phyloP scores from a whole-genome alignment of 2,113 vertebrate genomes.

The Prunella himalayana region DNA sequence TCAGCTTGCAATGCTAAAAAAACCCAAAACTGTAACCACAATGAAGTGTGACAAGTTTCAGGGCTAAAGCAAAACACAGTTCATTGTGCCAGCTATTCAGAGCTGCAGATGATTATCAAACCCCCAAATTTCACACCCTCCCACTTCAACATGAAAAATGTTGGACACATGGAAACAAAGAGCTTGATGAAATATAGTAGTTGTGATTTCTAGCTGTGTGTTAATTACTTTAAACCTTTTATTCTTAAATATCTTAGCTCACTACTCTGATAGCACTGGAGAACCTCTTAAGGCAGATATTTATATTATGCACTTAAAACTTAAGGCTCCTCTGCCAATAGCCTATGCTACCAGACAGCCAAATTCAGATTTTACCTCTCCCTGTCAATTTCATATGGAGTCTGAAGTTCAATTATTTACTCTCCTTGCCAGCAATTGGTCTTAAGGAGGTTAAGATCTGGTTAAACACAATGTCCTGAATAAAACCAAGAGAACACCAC shows the following conservation, averaged over 20 bases:
- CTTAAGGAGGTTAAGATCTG: not conserved
- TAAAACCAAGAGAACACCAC: not conserved
- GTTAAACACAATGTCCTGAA: not conserved
- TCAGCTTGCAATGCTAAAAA: constrained; percentile 37
- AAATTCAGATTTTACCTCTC: not conserved
- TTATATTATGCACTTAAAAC: not conserved
- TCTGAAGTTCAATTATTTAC: not conserved
- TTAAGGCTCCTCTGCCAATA: not conserved
- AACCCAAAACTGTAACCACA: not conserved
- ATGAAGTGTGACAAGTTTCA: not conserved
- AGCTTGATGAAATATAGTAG: not conserved
- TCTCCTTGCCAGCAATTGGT: not conserved
- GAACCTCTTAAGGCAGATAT: not conserved
- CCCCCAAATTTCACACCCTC: not conserved
- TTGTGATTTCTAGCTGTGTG: not conserved
- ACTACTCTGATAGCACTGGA: not conserved
- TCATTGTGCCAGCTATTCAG: constrained; percentile 2
- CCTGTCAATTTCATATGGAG: not conserved
- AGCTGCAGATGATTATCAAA: constrained; percentile 19
- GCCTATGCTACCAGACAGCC: not conserved
- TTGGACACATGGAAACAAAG: not conserved
- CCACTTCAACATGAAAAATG: not conserved
- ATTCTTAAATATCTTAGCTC: not conserved
- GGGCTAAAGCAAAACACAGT: constrained; percentile 53
- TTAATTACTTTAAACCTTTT: not conserved